These are phyloP conservation scores for Chouioia cunea DNA, from an alignment of 2,888 invertebrate genomes.

Conservation along the genomic window DNA sequence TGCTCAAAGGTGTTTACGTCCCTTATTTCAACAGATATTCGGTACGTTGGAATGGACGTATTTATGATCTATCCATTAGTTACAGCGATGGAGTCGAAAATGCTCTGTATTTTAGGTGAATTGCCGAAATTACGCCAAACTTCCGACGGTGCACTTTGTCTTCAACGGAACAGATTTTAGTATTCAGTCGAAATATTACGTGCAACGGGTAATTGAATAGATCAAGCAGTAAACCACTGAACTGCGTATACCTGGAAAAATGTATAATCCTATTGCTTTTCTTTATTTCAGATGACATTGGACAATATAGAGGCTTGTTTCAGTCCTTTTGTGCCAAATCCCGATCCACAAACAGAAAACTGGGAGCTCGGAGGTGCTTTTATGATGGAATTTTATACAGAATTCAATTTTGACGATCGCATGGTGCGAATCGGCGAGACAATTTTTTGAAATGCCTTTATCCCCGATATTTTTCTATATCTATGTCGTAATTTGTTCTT, in stretches of 20 bases:
- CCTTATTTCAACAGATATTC: slow-evolving; percentile 50
- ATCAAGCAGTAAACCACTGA: slow-evolving; percentile 5
- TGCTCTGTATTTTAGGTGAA: slow-evolving; percentile 68
- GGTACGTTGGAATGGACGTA: slow-evolving; percentile 46
- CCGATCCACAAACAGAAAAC: slow-evolving; percentile 43
- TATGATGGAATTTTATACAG: slow-evolving; percentile 69
- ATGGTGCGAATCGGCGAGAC: slow-evolving; percentile 68
- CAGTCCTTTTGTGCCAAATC: slow-evolving; percentile 66
- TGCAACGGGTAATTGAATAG: slow-evolving; percentile 66
- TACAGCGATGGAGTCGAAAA: too few relatives aligned
- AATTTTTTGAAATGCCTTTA: slow-evolving; percentile 46
- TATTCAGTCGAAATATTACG: slow-evolving; percentile 75
- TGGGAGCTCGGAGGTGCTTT: slow-evolving; percentile 71
- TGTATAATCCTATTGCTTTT: slow-evolving; percentile 1
- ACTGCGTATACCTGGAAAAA: slow-evolving; percentile 20
- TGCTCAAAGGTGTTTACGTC: slow-evolving; percentile 62
- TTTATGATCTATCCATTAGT: background rate
- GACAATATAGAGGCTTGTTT: slow-evolving; percentile 65
- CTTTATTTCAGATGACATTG: slow-evolving; percentile 64
- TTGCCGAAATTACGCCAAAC: slow-evolving; percentile 72
- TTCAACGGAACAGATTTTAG: slow-evolving; percentile 73
- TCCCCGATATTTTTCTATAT: background rate
- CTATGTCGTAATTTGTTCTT: background rate
- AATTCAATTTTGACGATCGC: slow-evolving; percentile 67
- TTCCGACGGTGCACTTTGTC: slow-evolving; percentile 74